Percentiles rank a stretch among this genome's conserved stretches.
Evolutionary conservation across 2,113 vertebrate genomes (phyloP).

Genomic region (Catagonus wagneri): DNA sequence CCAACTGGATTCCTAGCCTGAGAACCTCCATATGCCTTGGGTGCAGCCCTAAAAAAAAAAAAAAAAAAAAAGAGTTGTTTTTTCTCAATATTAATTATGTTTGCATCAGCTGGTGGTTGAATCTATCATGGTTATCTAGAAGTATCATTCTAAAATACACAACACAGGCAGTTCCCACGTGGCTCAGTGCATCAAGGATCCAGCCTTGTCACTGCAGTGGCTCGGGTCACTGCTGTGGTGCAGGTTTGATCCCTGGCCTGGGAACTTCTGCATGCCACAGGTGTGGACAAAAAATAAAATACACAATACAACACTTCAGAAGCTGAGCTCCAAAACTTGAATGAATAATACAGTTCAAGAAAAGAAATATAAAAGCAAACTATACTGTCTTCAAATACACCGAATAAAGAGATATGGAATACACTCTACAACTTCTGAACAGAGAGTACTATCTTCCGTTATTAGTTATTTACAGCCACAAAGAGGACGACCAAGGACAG

Average conservation of each 20-base stretch:
- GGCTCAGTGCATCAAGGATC: too few species aligned
- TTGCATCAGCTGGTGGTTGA: not conserved
- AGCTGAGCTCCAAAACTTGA: not conserved
- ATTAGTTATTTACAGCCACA: not conserved
- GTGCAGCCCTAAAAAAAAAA: too few species aligned
- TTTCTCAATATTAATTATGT: not conserved
- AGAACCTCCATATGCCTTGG: too few species aligned
- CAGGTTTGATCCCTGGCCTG: too few species aligned
- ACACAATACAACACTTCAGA: slow-evolving; percentile 18
- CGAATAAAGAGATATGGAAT: not conserved
- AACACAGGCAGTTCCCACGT: not conserved
- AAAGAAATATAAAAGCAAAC: not conserved
- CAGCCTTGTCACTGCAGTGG: too few species aligned
- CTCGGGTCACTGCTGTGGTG: too few species aligned
- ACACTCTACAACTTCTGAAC: not conserved
- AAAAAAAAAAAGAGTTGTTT: not conserved
- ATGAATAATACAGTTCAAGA: slow-evolving; percentile 3
- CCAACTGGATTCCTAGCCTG: too few species aligned
- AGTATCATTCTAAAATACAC: not conserved
- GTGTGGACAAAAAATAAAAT: not conserved
- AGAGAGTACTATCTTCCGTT: not conserved
- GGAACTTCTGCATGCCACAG: too few species aligned
- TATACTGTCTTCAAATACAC: slow-evolving; percentile 1
- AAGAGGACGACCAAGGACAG: not conserved
- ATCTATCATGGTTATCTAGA: not conserved